Conservation (phyloP, 2,113 vertebrate genomes). For the Nesogale talazaci region DNA sequence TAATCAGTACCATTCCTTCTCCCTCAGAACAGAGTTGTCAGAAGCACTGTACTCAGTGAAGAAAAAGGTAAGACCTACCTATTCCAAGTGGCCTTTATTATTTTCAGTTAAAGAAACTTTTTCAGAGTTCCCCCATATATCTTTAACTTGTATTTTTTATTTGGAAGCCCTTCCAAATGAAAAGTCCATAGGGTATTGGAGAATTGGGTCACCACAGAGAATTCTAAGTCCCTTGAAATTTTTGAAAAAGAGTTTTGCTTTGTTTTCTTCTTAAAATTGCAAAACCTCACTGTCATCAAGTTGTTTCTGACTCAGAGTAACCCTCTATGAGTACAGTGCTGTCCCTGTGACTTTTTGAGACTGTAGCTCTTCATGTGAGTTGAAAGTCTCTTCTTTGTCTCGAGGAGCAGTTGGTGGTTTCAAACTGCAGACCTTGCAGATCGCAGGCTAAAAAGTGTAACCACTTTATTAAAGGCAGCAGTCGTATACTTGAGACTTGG, state of each 20-base stretch:
- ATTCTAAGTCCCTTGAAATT: slow-evolving; percentile 5
- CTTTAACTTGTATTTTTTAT: slow-evolving; percentile 29
- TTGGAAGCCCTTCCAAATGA: background rate
- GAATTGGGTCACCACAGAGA: background rate
- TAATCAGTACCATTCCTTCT: background rate
- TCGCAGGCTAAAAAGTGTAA: background rate
- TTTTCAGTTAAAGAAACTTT: background rate
- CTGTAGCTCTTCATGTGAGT: too few relatives aligned
- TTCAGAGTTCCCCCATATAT: background rate
- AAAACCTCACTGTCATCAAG: too few relatives aligned
- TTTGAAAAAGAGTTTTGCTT: background rate
- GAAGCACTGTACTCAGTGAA: background rate
- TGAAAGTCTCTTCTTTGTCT: too few relatives aligned
- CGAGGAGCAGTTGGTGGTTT: too few relatives aligned
- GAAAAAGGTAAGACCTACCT: background rate
- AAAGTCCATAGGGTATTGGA: background rate
- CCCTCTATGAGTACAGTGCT: too few relatives aligned
- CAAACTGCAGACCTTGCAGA: too few relatives aligned
- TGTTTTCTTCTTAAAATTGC: slow-evolving; percentile 9
- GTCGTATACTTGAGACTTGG: background rate
- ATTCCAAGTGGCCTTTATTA: too few relatives aligned
- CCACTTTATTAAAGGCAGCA: background rate
- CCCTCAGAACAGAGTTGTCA: slow-evolving; percentile 5
- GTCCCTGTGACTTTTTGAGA: too few relatives aligned
- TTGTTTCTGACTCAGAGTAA: too few relatives aligned